Evolutionary conservation across 2,113 vertebrate species (phyloP).

Genomic region (Panthera uncia): DNA sequence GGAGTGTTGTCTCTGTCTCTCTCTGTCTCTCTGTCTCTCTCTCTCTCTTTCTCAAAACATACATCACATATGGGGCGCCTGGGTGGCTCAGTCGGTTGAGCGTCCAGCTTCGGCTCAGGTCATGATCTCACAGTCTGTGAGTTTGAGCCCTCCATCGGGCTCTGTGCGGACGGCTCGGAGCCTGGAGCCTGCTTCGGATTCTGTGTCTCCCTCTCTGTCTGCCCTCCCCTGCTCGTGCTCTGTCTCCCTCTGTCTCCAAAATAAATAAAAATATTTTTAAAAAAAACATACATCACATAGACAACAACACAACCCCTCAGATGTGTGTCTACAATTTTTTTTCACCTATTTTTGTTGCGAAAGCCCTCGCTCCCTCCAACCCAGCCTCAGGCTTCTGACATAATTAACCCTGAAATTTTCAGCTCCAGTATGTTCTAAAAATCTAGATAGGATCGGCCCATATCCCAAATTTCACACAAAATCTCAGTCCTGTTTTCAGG

Average conservation of each 20-base stretch:
- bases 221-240: no score
- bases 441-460: not conserved
- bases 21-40: not conserved
- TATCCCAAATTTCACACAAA: not conserved
- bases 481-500: not conserved
- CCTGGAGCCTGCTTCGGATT: no score
- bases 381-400: not conserved
- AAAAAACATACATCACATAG: not conserved
- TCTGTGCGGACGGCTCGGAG: no score
- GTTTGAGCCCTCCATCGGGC: no score
- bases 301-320: not conserved
- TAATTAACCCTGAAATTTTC: slow-evolving; percentile 40
- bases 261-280: no score
- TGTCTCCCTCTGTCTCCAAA: not conserved
- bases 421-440: not conserved
- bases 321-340: not conserved
- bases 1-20: not conserved
- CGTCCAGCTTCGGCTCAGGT: no score
- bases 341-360: not conserved
- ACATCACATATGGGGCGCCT: not conserved
- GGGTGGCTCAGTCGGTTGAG: no score
- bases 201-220: not conserved
- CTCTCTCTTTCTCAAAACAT: not conserved
- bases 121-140: no score
- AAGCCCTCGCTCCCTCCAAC: not conserved